Conservation (phyloP, 2,797 vertebrate genomes). For the Sparidentex hasta region DNA sequence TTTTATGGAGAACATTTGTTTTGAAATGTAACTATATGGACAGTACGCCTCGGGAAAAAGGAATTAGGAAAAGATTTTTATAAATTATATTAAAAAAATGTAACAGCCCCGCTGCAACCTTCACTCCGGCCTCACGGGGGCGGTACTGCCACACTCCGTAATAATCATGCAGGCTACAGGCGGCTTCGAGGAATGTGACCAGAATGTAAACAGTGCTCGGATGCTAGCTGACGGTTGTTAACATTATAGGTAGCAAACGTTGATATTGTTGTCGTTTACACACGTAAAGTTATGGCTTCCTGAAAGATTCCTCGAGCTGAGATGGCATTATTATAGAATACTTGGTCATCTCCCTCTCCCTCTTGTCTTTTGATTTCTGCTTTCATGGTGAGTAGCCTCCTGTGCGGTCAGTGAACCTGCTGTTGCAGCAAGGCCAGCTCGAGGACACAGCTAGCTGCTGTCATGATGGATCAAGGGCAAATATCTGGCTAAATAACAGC, state of each 20-base stretch:
- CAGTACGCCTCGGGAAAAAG: neutral
- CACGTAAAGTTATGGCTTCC: conserved; percentile 19
- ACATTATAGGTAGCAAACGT: neutral
- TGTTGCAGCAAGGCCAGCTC: conserved; percentile 42
- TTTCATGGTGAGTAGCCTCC: conserved; percentile 72
- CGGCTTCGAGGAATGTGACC: conserved; percentile 48
- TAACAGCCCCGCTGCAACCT: neutral
- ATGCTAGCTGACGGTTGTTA: neutral
- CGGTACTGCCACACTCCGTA: conserved; percentile 20
- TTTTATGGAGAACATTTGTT: fast-evolving
- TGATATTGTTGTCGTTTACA: neutral
- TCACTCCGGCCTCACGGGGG: conserved; percentile 41
- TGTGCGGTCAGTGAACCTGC: conserved; percentile 64
- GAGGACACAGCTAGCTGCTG: conserved; percentile 17
- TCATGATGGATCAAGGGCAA: conserved; percentile 8
- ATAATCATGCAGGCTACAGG: neutral
- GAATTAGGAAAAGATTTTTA: fast-evolving
- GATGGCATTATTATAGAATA: neutral
- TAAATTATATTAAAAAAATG: neutral
- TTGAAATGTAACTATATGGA: fast-evolving
- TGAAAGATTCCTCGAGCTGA: conserved; percentile 2
- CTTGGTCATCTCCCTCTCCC: neutral
- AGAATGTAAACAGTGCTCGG: conserved; percentile 73
- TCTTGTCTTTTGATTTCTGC: conserved; percentile 31
- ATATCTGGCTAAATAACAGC: neutral